These are phyloP conservation scores for Caretta caretta DNA, from an alignment of 2,113 vertebrate species.

Conservation along the genomic window DNA sequence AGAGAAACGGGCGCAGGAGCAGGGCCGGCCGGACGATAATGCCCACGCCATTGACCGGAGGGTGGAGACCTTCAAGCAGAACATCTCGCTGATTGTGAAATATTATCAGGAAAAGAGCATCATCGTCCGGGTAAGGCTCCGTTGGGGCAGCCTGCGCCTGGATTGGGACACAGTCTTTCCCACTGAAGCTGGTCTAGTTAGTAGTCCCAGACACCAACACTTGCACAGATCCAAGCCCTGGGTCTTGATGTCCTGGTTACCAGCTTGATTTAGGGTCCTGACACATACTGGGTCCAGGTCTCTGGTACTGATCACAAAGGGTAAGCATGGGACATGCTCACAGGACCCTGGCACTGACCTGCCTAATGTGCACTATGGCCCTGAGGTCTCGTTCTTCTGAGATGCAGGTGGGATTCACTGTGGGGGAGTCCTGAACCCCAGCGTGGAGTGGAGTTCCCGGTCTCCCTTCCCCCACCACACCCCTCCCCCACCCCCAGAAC, in stretches of 20 bases:
- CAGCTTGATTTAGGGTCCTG: background rate
- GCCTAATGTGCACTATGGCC: background rate
- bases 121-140: slow-evolving; percentile 60
- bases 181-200: background rate
- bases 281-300: background rate
- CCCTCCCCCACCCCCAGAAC: too few relatives aligned
- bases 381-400: background rate
- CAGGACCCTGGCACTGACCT: background rate
- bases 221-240: background rate
- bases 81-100: slow-evolving; percentile 76
- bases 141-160: background rate
- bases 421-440: background rate
- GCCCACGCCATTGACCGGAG: slow-evolving; percentile 73
- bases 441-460: background rate
- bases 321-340: background rate
- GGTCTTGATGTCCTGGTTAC: background rate
- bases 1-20: slow-evolving; percentile 71
- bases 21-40: slow-evolving; percentile 78
- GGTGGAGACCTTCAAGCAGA: slow-evolving; percentile 78
- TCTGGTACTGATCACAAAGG: background rate
- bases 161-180: background rate
- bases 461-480: background rate
- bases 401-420: background rate
- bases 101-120: slow-evolving; percentile 79
- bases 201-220: background rate